Evolutionary conservation across 2,888 invertebrate species (phyloP), one percentile per base, ranked within the genome.

Genomic region (Ecliptopera silaceata): DNA sequence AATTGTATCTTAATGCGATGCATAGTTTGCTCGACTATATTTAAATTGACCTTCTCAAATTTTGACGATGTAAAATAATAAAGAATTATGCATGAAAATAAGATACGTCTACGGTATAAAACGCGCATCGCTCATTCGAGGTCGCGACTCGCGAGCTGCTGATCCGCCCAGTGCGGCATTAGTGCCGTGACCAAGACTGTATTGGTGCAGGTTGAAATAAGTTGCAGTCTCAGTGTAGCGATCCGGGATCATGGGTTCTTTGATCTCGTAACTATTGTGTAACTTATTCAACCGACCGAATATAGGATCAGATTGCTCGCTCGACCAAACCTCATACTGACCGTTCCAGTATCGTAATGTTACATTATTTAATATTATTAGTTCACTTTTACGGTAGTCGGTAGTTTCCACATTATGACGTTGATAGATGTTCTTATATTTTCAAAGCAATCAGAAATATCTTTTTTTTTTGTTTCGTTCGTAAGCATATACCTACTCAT

Each of bases 161-260:
- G 57, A 44, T 48, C 44, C 57, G 52, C 52, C 57, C 57, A 58
- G 44, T 36, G 20, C 29, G 20, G 32, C 44, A 49, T 49, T 56
- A 51, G 44, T 48, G 34, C 44, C n/a, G 52, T 26, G 43, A 46
- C 4, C 29, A 20, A 46, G 46, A 43, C 11, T 36, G 32, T 44
- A 48, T 31, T 47, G 3, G 29, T 11, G 13, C 32, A 45, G 42
- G 10, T 17, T 36, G 46, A 46, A 51, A 56, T 22, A 8, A 26
- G 10, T 26, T 26, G 26, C 26, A 26, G 26, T 26, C 26, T 26
- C 22, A 8, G 22, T 22, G 8, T 26, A 51, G 47, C 43, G 47
- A 38, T 52, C 47, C 31, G 43, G 46, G 56, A 47, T 32, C 32
- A 38, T 32, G 15, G 17, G 46, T 36, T 51, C 29, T 43, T 43